phyloP scores from a whole-genome alignment of 2,113 vertebrate species.

The Lycaon pictus region DNA sequence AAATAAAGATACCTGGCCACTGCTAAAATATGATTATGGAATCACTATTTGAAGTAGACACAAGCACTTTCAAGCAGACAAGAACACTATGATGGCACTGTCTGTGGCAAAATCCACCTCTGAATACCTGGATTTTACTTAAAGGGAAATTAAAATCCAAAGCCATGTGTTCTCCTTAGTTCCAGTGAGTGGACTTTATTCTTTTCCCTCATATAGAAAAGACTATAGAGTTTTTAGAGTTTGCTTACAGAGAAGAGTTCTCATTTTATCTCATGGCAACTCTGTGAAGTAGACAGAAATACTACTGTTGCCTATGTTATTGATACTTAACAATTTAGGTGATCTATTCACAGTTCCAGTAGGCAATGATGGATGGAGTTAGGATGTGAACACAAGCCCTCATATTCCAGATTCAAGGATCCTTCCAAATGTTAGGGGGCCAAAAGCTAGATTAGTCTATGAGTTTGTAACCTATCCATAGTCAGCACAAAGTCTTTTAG shows the following conservation, averaged over 20 bases:
- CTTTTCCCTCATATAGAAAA: not conserved
- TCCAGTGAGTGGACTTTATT: not conserved
- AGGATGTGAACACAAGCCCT: not conserved
- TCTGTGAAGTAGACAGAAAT: not conserved
- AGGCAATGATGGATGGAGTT: not conserved
- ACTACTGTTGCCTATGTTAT: not conserved
- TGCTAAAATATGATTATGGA: not conserved
- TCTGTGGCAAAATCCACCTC: not conserved
- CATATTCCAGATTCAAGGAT: not conserved
- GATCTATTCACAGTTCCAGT: not conserved
- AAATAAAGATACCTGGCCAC: not conserved
- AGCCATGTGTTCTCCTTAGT: not conserved
- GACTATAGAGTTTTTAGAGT: not conserved
- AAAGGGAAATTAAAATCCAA: slow-evolving; percentile 22
- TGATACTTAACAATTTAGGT: not conserved
- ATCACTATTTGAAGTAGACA: not conserved
- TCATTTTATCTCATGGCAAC: not conserved
- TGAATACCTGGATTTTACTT: not conserved
- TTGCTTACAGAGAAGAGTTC: not conserved
- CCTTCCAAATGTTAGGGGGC: not conserved
- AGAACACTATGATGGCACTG: not conserved
- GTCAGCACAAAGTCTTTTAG: not conserved
- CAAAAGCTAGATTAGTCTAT: not conserved
- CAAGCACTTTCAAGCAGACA: not conserved
- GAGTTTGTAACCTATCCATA: not conserved